These are phyloP conservation scores for Proales similis DNA, from an alignment of 1,140 invertebrate genomes.

Conservation along the genomic window DNA sequence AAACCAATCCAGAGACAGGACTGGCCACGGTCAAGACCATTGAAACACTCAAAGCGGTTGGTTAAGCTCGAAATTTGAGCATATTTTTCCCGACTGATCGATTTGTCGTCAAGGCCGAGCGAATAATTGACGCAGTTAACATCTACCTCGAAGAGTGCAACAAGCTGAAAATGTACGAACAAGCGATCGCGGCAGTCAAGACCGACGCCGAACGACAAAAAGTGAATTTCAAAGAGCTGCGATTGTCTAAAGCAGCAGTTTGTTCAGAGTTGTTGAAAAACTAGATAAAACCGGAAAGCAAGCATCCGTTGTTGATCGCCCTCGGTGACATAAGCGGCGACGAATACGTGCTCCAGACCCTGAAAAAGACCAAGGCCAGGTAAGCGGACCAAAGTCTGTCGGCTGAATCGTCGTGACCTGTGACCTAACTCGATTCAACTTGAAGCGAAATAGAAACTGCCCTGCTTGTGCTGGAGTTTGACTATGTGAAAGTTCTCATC, in stretches of 20 bases:
- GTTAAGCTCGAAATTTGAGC: conserved; percentile 42
- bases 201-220: conserved; percentile 14
- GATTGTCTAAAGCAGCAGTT: too few relatives aligned
- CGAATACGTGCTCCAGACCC: conserved; percentile 71
- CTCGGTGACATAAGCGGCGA: conserved; percentile 48
- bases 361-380: conserved; percentile 66
- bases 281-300: conserved; percentile 9
- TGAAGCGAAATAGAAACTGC: conserved; percentile 80
- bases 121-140: conserved; percentile 76
- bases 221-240: too few relatives aligned
- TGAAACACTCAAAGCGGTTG: conserved; percentile 78
- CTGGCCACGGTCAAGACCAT: conserved; percentile 80
- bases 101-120: conserved; percentile 64
- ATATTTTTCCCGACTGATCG: neutral
- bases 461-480: conserved; percentile 73
- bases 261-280: too few relatives aligned
- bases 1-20: conserved; percentile 62
- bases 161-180: conserved; percentile 44
- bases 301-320: conserved; percentile 66
- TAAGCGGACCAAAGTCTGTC: too few relatives aligned
- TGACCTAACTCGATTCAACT: conserved; percentile 40
- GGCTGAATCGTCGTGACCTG: neutral
- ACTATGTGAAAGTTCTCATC: conserved; percentile 69
- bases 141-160: conserved; percentile 60
- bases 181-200: conserved; percentile 7